Conservation (phyloP, 2,113 vertebrate genomes). For the Bos indicus region DNA sequence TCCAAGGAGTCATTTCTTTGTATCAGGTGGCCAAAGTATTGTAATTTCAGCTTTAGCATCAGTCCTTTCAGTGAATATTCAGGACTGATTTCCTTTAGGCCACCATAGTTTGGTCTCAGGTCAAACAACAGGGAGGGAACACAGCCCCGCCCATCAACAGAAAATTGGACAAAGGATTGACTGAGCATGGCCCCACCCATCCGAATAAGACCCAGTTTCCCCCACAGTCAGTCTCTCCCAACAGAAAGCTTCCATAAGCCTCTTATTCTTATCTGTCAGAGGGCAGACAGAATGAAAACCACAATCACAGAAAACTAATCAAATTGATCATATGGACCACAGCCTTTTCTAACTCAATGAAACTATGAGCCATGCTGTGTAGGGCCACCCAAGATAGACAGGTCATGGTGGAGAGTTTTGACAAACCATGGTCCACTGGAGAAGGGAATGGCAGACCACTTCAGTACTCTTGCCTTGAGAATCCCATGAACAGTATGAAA, state of each 20-base stretch:
- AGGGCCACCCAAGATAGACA: not conserved
- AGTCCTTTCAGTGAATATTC: not conserved
- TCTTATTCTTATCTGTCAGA: not conserved
- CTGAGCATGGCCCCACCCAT: not conserved
- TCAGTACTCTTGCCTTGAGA: not conserved
- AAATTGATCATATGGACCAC: not conserved
- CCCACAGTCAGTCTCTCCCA: not conserved
- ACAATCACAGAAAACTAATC: not conserved
- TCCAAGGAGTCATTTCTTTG: not conserved
- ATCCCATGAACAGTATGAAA: not conserved
- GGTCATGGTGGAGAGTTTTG: not conserved
- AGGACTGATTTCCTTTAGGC: not conserved
- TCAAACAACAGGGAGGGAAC: not conserved
- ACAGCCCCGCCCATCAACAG: not conserved
- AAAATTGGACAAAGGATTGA: not conserved
- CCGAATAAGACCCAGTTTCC: not conserved
- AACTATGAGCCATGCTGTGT: not conserved
- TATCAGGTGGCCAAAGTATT: not conserved
- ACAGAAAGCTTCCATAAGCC: not conserved
- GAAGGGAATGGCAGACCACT: not conserved
- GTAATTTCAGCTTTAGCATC: not conserved
- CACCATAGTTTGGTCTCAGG: not conserved
- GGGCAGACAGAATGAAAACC: not conserved
- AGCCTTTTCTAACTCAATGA: not conserved
- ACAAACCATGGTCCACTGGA: not conserved